phyloP scores from a whole-genome alignment of 2,797 vertebrate genomes.

The Dendrocincla tyrannina region DNA sequence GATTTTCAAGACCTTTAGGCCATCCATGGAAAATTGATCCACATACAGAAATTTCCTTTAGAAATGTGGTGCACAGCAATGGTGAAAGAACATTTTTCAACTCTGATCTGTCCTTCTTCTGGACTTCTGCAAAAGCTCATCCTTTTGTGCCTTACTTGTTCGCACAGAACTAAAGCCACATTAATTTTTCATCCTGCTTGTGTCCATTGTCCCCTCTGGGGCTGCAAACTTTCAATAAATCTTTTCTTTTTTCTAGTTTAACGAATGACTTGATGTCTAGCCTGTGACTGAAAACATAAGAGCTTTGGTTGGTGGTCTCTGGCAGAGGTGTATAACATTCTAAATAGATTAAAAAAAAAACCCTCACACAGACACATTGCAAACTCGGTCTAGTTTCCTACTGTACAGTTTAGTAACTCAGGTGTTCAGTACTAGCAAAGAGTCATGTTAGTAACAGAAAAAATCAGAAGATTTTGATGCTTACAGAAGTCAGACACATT shows the following conservation, averaged over 20 bases:
- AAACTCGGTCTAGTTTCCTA: neutral
- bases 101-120: neutral
- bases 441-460: neutral
- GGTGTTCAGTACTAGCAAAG: neutral
- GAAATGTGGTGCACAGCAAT: neutral
- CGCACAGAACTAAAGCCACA: neutral
- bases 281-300: neutral
- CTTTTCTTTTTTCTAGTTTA: neutral
- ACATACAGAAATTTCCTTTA: neutral
- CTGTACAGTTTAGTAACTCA: neutral
- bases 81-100: neutral
- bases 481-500: neutral
- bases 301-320: neutral
- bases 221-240: neutral
- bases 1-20: neutral
- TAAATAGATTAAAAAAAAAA: rapidly evolving
- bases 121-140: neutral
- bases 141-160: neutral
- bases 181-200: neutral
- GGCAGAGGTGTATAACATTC: neutral
- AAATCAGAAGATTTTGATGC: neutral
- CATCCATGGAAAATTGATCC: neutral
- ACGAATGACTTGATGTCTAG: neutral
- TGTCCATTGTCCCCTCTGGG: neutral
- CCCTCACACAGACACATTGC: neutral